Conservation (phyloP, 1,140 invertebrate species). For the Brachionus plicatilis region DNA sequence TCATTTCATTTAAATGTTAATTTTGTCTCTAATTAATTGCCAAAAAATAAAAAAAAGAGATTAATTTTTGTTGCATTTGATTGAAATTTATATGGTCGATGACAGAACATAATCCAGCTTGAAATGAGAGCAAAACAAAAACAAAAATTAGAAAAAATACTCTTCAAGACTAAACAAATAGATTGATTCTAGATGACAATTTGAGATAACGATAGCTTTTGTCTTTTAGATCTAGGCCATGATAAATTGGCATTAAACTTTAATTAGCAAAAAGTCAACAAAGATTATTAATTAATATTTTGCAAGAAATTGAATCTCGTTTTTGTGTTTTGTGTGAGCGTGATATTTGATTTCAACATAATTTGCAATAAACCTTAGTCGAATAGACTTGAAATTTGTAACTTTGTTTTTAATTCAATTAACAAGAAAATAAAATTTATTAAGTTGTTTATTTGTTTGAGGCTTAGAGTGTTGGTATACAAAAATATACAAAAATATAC, state of each 20-base stretch:
- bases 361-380: background rate
- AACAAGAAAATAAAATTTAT: constrained; percentile 10
- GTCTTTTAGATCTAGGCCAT: constrained; percentile 10
- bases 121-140: background rate
- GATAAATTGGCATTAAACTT: constrained; percentile 13
- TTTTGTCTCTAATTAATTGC: background rate
- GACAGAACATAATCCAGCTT: constrained; percentile 4
- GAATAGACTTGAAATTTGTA: constrained; percentile 12
- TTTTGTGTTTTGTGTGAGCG: background rate
- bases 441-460: constrained; percentile 37
- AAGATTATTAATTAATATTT: constrained; percentile 33
- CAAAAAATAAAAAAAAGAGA: background rate
- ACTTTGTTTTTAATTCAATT: constrained; percentile 30
- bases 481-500: background rate
- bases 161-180: background rate
- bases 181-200: constrained; percentile 13
- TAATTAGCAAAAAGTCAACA: constrained; percentile 13
- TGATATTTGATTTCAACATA: constrained; percentile 20
- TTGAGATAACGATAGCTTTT: constrained; percentile 1
- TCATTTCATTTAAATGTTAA: background rate
- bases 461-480: background rate
- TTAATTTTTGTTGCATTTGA: background rate
- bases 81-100: background rate
- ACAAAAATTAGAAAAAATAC: background rate
- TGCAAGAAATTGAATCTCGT: constrained; percentile 14